Evolutionary conservation across 2,113 vertebrate genomes (phyloP).

Genomic region (Piprites chloris): DNA sequence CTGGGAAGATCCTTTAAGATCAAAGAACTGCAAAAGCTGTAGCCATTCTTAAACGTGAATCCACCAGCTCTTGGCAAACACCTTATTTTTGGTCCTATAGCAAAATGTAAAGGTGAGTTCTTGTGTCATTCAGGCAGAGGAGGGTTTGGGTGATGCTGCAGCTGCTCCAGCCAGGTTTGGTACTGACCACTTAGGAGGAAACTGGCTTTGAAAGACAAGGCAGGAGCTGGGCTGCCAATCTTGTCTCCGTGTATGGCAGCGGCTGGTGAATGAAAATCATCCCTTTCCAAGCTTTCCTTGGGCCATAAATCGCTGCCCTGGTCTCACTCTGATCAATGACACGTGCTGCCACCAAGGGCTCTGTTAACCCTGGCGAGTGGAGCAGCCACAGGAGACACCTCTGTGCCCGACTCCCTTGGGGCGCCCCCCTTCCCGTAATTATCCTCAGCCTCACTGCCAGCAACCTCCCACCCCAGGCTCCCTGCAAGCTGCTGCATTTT

Average conservation of each 20-base stretch:
- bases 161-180: neutral
- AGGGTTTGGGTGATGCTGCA: neutral
- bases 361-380: neutral
- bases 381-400: neutral
- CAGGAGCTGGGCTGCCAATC: neutral
- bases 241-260: neutral
- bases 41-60: neutral
- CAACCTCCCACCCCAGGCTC: neutral
- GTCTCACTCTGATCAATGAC: neutral
- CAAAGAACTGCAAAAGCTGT: neutral
- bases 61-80: neutral
- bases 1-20: neutral
- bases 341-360: neutral
- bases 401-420: rapidly evolving
- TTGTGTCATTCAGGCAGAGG: neutral
- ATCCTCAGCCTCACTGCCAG: neutral
- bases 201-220: neutral
- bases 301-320: neutral
- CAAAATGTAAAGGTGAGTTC: neutral
- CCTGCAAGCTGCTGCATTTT: neutral
- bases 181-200: neutral
- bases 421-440: neutral
- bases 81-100: neutral
- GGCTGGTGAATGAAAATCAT: neutral
- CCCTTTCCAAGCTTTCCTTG: neutral